Evolutionary conservation across 2,888 invertebrate genomes (phyloP).

Genomic region (Rotaria sp.): DNA sequence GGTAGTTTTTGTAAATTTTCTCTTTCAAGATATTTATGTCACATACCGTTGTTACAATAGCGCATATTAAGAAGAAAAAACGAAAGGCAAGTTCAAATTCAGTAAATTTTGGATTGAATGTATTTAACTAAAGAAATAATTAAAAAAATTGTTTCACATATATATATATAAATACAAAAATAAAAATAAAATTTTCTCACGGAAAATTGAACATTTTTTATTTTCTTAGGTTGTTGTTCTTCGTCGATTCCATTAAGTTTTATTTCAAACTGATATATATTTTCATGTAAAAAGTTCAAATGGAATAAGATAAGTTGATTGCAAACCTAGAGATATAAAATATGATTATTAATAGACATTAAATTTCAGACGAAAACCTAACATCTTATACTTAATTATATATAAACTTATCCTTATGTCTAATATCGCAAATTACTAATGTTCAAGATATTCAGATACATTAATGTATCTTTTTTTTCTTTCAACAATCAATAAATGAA

Average conservation of each 20-base stretch:
- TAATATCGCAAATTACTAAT: neutral
- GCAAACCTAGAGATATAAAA: conserved; percentile 63
- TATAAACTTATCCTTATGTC: neutral
- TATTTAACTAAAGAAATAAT: conserved; percentile 72
- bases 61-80: conserved; percentile 78
- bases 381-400: neutral
- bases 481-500: neutral
- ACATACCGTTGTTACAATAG: conserved; percentile 79
- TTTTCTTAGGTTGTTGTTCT: conserved; percentile 62
- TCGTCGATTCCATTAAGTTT: conserved; percentile 73
- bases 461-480: neutral
- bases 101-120: conserved; percentile 87
- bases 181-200: conserved; percentile 43
- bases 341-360: neutral
- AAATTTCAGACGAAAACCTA: neutral
- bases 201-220: conserved; percentile 61
- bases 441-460: neutral
- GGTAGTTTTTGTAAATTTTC: conserved; percentile 20
- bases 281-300: conserved; percentile 77
- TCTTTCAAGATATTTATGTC: neutral
- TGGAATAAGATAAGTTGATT: conserved; percentile 80
- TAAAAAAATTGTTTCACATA: neutral
- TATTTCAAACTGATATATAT: conserved; percentile 76
- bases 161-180: conserved; percentile 35
- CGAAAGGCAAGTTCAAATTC: conserved; percentile 95